A percentile compares a stretch with the other conserved stretches of the same genome.
Conservation (phyloP, 1,140 invertebrate genomes). For the Hydropsyche tenuis region DNA sequence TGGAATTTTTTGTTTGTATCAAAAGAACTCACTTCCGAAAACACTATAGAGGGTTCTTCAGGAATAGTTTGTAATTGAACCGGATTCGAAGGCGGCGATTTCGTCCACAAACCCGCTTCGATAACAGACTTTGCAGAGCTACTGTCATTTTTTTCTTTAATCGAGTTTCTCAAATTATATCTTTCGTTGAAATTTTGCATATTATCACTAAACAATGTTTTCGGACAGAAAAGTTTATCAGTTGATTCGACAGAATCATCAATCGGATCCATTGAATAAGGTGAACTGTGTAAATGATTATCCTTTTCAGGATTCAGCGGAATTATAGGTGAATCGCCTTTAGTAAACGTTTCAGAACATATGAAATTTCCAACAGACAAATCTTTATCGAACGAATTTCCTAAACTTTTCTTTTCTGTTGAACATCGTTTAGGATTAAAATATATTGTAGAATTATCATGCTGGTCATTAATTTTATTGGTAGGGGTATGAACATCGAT, state of each 20-base stretch:
- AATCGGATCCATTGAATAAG: constrained; percentile 44
- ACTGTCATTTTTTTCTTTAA: constrained; percentile 43
- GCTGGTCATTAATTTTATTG: constrained; percentile 56
- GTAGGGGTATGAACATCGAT: constrained; percentile 53
- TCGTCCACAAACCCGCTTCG: constrained; percentile 54
- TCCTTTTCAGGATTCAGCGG: constrained; percentile 45
- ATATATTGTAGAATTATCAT: constrained; percentile 55
- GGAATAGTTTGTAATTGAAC: constrained; percentile 60
- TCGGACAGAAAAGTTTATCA: not conserved
- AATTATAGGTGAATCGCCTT: constrained; percentile 57
- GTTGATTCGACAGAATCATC: no score
- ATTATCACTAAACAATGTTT: constrained; percentile 35
- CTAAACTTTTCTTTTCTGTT: constrained; percentile 56
- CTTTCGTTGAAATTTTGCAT: constrained; percentile 43
- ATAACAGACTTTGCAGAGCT: constrained; percentile 39
- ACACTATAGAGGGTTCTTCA: constrained; percentile 58
- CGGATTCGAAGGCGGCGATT: constrained; percentile 56
- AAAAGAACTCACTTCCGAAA: constrained; percentile 42
- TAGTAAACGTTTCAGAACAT: constrained; percentile 60
- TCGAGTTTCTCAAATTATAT: constrained; percentile 37
- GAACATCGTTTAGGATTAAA: constrained; percentile 61
- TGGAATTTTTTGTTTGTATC: constrained; percentile 30
- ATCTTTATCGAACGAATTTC: constrained; percentile 55
- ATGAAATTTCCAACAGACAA: constrained; percentile 41
- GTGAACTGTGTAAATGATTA: constrained; percentile 45